A percentile compares a stretch with the other conserved stretches of the same genome.
These are phyloP conservation scores for Melolontha melolontha DNA, from an alignment of 2,888 invertebrate genomes.

Conservation along the genomic window DNA sequence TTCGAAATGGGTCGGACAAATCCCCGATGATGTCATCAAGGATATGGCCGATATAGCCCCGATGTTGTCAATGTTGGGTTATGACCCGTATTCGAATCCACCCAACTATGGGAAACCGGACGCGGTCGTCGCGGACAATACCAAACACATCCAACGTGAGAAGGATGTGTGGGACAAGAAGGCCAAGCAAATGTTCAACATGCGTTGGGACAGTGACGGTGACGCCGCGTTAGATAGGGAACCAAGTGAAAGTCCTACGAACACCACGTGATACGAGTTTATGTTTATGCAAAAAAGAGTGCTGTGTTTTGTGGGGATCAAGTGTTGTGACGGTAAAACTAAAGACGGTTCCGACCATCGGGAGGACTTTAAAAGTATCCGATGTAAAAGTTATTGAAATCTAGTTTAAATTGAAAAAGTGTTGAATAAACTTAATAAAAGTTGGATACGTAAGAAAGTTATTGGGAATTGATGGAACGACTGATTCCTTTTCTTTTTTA, in stretches of 20 bases:
- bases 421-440: too few species aligned
- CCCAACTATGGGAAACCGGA: constrained; percentile 93
- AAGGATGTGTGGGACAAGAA: constrained; percentile 63
- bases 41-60: constrained; percentile 96
- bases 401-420: too few species aligned
- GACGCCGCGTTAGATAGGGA: constrained; percentile 60
- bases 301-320: constrained; percentile 40
- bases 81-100: constrained; percentile 96
- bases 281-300: constrained; percentile 38
- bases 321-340: constrained; percentile 16
- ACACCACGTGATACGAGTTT: constrained; percentile 59
- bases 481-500: too few species aligned
- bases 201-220: constrained; percentile 50
- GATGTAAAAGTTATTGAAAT: constrained; percentile 32
- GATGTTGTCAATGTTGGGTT: constrained; percentile 92
- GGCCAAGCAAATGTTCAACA: constrained; percentile 64
- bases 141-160: constrained; percentile 64
- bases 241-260: constrained; percentile 60
- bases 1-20: constrained; percentile 90
- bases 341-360: constrained; percentile 13
- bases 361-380: constrained; percentile 39
- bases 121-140: constrained; percentile 77
- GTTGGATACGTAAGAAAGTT: too few species aligned
- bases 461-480: too few species aligned
- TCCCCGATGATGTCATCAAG: constrained; percentile 90